A percentile compares a stretch with the other conserved stretches of the same genome.
Conservation (phyloP, 1,140 invertebrate genomes). For the Gryon sp. region DNA sequence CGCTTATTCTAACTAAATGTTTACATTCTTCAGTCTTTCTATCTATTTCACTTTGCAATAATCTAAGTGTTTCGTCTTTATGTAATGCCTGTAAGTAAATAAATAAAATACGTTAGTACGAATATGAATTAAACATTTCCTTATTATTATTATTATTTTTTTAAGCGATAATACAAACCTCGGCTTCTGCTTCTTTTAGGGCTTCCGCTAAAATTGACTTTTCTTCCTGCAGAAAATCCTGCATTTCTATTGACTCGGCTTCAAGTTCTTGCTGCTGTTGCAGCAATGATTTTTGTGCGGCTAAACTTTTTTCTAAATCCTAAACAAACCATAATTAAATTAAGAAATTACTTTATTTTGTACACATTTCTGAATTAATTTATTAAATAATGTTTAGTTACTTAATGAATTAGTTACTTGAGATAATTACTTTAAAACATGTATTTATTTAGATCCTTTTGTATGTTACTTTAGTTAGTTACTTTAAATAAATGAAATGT, state of each 20-base stretch:
- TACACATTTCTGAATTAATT: too few relatives aligned
- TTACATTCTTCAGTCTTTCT: constrained; percentile 87
- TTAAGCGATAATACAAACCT: too few relatives aligned
- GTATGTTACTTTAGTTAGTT: too few relatives aligned
- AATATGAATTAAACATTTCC: too few relatives aligned
- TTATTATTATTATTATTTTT: too few relatives aligned
- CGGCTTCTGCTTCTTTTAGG: constrained; percentile 86
- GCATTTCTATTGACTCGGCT: constrained; percentile 85
- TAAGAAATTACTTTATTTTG: too few relatives aligned
- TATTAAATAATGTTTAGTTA: too few relatives aligned
- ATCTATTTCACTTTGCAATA: constrained; percentile 82
- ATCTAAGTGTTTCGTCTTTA: constrained; percentile 78
- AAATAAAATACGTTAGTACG: constrained; percentile 6
- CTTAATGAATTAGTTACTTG: too few relatives aligned
- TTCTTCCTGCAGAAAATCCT: constrained; percentile 89
- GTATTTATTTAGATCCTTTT: too few relatives aligned
- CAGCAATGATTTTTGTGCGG: constrained; percentile 83
- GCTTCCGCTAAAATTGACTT: constrained; percentile 86
- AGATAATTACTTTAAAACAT: too few relatives aligned
- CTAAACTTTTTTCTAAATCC: constrained; percentile 85
- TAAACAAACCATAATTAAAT: constrained; percentile 63
- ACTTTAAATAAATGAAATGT: too few relatives aligned
- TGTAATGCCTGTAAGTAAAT: constrained; percentile 65
- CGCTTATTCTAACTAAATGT: constrained; percentile 87
- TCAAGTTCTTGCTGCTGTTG: constrained; percentile 87